Evolutionary conservation across 2,113 vertebrate genomes (phyloP).

Genomic region (Orthochromis malagaraziensis): DNA sequence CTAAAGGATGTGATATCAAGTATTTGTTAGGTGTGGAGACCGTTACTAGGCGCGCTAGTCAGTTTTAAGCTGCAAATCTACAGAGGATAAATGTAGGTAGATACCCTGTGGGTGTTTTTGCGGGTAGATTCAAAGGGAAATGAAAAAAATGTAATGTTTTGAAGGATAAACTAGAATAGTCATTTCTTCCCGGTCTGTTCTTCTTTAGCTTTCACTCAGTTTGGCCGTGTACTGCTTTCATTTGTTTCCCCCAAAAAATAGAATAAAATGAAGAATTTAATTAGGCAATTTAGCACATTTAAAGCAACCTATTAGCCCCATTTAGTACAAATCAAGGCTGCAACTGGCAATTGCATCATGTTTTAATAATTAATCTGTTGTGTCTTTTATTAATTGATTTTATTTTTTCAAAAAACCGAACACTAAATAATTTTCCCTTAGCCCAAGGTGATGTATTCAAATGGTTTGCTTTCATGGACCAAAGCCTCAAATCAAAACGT

Average conservation of each 20-base stretch:
- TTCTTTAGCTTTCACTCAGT: neutral
- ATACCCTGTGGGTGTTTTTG: neutral
- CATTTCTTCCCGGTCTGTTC: neutral
- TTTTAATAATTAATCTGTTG: neutral
- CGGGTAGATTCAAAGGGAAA: neutral
- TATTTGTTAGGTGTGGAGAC: slow-evolving; percentile 23
- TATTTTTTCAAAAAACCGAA: neutral
- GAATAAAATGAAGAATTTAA: neutral
- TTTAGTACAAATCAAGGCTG: neutral
- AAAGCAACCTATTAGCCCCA: neutral
- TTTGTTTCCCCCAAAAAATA: neutral
- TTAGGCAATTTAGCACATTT: neutral
- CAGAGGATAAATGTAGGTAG: neutral
- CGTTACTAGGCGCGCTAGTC: slow-evolving; percentile 1
- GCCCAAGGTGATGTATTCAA: neutral
- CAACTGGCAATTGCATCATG: neutral
- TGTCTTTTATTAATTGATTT: neutral
- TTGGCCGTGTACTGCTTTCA: neutral
- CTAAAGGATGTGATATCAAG: slow-evolving; percentile 37
- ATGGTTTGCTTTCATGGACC: neutral
- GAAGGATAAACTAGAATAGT: neutral
- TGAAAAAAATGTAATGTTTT: neutral
- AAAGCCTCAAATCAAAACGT: neutral
- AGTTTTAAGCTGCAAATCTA: neutral
- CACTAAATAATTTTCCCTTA: neutral